phyloP scores from a whole-genome alignment of 2,797 vertebrate species.

The Antrozous pallidus region DNA sequence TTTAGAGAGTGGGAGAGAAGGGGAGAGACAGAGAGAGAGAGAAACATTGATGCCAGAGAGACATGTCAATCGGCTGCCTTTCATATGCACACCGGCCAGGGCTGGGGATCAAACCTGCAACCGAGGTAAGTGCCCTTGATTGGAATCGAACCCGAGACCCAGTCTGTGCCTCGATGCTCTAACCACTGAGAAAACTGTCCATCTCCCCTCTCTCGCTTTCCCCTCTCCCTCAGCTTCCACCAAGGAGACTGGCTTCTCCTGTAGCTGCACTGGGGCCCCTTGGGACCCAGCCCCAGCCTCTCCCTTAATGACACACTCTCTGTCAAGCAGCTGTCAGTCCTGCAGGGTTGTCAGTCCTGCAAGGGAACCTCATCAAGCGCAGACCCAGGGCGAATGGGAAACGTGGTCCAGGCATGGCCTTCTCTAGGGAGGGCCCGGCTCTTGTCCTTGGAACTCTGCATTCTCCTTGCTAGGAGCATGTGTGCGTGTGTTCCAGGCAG shows the following conservation, averaged over 20 bases:
- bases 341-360: neutral
- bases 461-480: neutral
- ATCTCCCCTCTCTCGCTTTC: too few species aligned
- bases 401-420: neutral
- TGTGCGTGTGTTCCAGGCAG: neutral
- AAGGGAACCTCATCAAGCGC: neutral
- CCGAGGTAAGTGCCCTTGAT: too few species aligned
- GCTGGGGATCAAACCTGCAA: too few species aligned
- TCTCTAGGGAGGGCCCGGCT: neutral
- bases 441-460: accelerated
- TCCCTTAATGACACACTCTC: neutral
- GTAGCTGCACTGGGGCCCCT: neutral
- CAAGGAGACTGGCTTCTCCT: neutral
- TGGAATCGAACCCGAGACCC: too few species aligned
- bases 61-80: too few species aligned
- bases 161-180: too few species aligned
- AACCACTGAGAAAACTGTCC: too few species aligned
- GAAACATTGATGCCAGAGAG: too few species aligned
- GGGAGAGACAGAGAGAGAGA: too few species aligned
- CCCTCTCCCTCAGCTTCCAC: neutral
- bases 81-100: too few species aligned
- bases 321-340: neutral
- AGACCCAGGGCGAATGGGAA: neutral
- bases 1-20: too few species aligned
- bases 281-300: neutral